A percentile compares a stretch with the other conserved stretches of the same genome.
These are phyloP conservation scores for Agrenia bidenticulata DNA, from an alignment of 2,888 invertebrate species.

Conservation along the genomic window DNA sequence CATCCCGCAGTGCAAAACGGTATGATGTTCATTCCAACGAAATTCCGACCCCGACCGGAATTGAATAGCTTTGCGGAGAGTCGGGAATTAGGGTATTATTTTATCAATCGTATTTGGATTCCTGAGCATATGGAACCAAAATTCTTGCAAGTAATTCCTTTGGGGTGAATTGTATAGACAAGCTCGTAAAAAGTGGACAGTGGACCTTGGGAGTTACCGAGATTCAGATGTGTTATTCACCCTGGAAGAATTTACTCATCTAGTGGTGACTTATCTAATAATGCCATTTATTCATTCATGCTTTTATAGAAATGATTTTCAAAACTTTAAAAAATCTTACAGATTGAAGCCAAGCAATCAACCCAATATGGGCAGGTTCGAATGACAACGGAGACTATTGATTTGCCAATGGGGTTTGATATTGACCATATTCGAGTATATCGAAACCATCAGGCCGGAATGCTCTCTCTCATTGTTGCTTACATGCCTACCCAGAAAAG, in stretches of 20 bases:
- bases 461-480: conserved; percentile 11
- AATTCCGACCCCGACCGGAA: conserved; percentile 1
- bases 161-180: no score
- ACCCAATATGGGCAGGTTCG: conserved; percentile 11
- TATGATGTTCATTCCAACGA: background rate
- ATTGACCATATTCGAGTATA: conserved; percentile 20
- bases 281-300: no score
- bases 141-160: no score
- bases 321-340: no score
- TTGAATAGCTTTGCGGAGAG: conserved; percentile 20
- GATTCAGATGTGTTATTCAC: conserved; percentile 24
- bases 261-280: no score
- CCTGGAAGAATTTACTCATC: background rate
- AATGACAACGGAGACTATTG: conserved; percentile 1
- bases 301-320: no score
- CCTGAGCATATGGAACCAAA: no score
- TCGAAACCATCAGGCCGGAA: conserved; percentile 4
- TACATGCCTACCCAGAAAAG: background rate
- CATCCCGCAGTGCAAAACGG: background rate
- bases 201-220: conserved; percentile 21
- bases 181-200: conserved; percentile 15
- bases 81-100: conserved; percentile 5
- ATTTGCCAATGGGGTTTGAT: conserved; percentile 12
- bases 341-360: background rate
- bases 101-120: background rate